Percentiles rank a stretch among this genome's conserved stretches.
phyloP scores from a whole-genome alignment of 2,888 invertebrate genomes.

The Caradrina kadenii region DNA sequence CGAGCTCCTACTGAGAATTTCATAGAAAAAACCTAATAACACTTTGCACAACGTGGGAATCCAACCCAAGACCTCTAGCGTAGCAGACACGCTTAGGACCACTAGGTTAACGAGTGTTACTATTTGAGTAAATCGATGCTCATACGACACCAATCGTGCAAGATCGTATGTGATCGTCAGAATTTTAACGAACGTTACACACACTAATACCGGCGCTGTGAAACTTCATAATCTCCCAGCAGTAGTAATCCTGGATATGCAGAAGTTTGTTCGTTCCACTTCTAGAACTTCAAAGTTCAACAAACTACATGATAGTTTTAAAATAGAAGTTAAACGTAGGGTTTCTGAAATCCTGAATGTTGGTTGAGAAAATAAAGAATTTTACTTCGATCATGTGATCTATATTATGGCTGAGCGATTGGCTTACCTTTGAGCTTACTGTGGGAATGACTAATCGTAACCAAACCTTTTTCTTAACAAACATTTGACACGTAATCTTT shows the following conservation, averaged over 20 bases:
- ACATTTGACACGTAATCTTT: too few species aligned
- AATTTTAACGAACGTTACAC: constrained; percentile 6
- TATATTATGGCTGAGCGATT: too few species aligned
- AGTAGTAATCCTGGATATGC: constrained; percentile 32
- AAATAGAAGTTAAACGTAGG: constrained; percentile 4
- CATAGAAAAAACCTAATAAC: too few species aligned
- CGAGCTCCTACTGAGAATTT: too few species aligned
- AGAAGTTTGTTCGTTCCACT: constrained; percentile 14
- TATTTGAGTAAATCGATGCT: not conserved
- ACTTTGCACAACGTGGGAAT: too few species aligned
- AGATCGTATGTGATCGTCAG: not conserved
- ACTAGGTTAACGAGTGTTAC: too few species aligned
- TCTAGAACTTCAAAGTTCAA: constrained; percentile 33
- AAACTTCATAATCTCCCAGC: constrained; percentile 34
- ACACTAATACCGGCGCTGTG: not conserved
- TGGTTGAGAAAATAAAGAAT: not conserved
- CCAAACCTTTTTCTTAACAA: too few species aligned
- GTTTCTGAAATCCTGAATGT: not conserved
- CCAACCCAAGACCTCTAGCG: too few species aligned
- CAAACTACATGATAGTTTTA: constrained; percentile 10
- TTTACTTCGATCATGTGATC: too few species aligned
- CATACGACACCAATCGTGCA: not conserved
- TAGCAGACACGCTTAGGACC: too few species aligned
- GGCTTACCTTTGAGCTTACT: too few species aligned
- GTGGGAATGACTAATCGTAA: too few species aligned